phyloP scores from a whole-genome alignment of 2,888 invertebrate genomes.

The Drosophila meridionalis region DNA sequence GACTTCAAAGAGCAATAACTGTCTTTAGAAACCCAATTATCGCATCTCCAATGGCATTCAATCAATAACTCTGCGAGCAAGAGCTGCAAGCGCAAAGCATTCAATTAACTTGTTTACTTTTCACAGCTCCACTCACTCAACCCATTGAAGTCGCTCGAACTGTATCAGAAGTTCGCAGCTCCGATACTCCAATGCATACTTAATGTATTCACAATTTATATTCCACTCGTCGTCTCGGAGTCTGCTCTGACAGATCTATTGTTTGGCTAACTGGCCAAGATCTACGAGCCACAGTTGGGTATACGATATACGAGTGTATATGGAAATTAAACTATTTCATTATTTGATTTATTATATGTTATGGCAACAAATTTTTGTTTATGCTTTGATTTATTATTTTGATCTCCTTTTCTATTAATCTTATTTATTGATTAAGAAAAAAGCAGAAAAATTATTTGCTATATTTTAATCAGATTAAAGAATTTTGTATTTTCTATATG shows the following conservation, averaged over 20 bases:
- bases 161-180: slow-evolving; percentile 3
- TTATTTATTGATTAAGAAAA: neutral
- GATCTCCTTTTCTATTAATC: neutral
- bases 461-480: neutral
- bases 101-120: slow-evolving; percentile 29
- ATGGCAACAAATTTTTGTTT: neutral
- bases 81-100: neutral
- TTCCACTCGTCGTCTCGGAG: slow-evolving; percentile 1
- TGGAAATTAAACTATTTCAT: neutral
- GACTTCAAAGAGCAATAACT: slow-evolving; percentile 38
- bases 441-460: neutral
- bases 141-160: neutral
- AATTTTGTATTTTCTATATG: too few relatives aligned
- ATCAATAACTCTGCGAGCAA: slow-evolving; percentile 20
- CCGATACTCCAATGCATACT: neutral
- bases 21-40: slow-evolving; percentile 31
- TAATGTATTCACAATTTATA: neutral
- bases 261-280: neutral
- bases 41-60: slow-evolving; percentile 34
- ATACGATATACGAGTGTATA: neutral
- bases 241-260: slow-evolving; percentile 4
- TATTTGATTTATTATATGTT: neutral
- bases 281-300: neutral
- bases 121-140: neutral
- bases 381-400: neutral